Evolutionary conservation across 2,113 vertebrate genomes (phyloP).

Genomic region (Pelecanoides urinatrix): DNA sequence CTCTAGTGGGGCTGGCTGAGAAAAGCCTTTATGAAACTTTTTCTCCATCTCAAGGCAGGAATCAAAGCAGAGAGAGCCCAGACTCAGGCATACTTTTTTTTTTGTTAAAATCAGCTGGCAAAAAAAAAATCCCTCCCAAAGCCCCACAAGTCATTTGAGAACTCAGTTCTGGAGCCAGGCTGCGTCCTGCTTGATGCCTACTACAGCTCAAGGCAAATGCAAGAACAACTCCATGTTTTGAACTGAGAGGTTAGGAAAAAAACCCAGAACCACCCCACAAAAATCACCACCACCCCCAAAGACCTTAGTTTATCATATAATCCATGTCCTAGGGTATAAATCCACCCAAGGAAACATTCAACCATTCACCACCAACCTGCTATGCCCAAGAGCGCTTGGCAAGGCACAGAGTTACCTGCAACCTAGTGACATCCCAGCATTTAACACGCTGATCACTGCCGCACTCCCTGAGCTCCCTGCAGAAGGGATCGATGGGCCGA

Average conservation of each 20-base stretch:
- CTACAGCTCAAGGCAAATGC: background rate
- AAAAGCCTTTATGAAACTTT: background rate
- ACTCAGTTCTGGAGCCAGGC: background rate
- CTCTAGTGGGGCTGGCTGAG: conserved; percentile 24
- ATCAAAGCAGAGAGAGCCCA: background rate
- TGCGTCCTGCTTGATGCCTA: background rate
- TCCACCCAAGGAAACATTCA: fast-evolving
- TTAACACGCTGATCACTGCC: fast-evolving
- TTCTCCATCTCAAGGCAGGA: background rate
- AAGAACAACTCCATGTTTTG: background rate
- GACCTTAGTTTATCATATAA: background rate
- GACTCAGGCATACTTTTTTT: fast-evolving
- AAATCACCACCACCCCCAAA: background rate
- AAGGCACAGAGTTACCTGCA: background rate
- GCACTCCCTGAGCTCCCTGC: fast-evolving
- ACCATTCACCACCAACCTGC: background rate
- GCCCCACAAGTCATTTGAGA: background rate
- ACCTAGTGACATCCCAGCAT: background rate
- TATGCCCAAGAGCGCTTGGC: fast-evolving
- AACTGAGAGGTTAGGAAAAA: background rate
- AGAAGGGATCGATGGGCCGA: too few species aligned
- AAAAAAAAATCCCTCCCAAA: background rate
- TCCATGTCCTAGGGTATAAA: fast-evolving
- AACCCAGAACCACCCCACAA: fast-evolving
- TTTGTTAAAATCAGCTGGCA: background rate